Evolutionary conservation across 1,140 invertebrate genomes (phyloP).

Genomic region (Oppia nitens): DNA sequence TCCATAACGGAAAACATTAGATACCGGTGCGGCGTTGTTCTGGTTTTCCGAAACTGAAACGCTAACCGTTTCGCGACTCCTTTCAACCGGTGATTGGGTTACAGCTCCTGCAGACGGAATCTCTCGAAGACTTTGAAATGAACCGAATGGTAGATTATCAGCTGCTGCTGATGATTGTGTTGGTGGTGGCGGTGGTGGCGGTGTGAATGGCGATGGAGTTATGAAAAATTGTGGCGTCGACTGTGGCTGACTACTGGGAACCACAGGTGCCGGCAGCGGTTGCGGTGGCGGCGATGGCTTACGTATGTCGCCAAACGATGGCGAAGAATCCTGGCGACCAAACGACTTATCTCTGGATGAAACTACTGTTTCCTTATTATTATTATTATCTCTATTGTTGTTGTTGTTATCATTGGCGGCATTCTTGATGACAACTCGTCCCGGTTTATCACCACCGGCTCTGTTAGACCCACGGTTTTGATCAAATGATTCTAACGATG

Average conservation of each 20-base stretch:
- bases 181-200: not conserved
- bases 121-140: not conserved
- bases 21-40: not conserved
- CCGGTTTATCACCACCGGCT: constrained; percentile 5
- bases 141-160: not conserved
- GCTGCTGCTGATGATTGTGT: not conserved
- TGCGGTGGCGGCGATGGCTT: not conserved
- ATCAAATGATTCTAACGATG: constrained; percentile 14
- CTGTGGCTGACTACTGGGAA: not conserved
- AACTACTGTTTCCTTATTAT: no score
- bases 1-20: constrained; percentile 16
- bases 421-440: constrained; percentile 10
- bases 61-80: not conserved
- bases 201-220: not conserved
- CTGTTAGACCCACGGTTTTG: not conserved
- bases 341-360: not conserved
- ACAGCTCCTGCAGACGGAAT: not conserved
- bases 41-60: constrained; percentile 1
- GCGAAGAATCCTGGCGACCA: not conserved
- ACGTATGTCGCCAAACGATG: not conserved
- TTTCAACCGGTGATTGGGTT: not conserved
- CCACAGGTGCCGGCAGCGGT: not conserved
- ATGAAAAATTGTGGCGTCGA: not conserved
- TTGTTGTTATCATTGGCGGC: not conserved
- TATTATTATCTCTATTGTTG: no score